Evolutionary conservation across 53 echinoderm and acorn worm species (phyloP), one percentile per base, ranked within the genome.

Genomic region (Patiria pectinifera): DNA sequence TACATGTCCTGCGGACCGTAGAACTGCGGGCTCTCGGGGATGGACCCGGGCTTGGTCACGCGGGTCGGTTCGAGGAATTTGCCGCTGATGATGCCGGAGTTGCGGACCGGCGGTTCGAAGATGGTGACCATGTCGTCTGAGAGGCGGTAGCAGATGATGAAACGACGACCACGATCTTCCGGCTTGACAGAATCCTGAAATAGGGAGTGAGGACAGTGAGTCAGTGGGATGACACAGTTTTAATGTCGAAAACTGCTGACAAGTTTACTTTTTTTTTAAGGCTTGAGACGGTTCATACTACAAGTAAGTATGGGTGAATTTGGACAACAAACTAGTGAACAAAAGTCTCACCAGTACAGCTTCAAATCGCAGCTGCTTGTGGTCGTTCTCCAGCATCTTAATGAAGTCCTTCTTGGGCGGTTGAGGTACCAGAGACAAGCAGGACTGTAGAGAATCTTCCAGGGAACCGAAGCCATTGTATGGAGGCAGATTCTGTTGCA

Each of bases 331-430:
- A 24, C n/a, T 45, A 79, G 11, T 1, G 15, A 6, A 9, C 46
- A 2, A 45, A 46, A 21, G 10, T 84, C 96, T 95, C 82, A 98
- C 98, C 95, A 98, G 95, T 46, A 95, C 92, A 35, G 96, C 98
- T 89, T 96, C 95, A 89, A 96, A 98, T 44, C 98, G 87, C 10
- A 98, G 96, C 47, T 95, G 94, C 84, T 98, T 98, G 92, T 98
- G 97, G 95, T 99, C 99, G 25, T 99, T 99, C 83, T 99, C 99
- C 85, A 99, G 86, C 97, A 99, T 97, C 86, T 99, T 99, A 70
- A 99, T 99, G 96, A 99, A 99, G 93, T 99, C 99, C 85, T 97
- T 99, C 91, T 97, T 97, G 60, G 99, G 99, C 43, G 99, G 99
- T 89, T 99, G 97, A 25, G 99, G 99, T n/a, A 99, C 96, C 3